These are phyloP conservation scores for Mormyrus lacerda DNA, from an alignment of 2,113 vertebrate genomes.

Conservation along the genomic window DNA sequence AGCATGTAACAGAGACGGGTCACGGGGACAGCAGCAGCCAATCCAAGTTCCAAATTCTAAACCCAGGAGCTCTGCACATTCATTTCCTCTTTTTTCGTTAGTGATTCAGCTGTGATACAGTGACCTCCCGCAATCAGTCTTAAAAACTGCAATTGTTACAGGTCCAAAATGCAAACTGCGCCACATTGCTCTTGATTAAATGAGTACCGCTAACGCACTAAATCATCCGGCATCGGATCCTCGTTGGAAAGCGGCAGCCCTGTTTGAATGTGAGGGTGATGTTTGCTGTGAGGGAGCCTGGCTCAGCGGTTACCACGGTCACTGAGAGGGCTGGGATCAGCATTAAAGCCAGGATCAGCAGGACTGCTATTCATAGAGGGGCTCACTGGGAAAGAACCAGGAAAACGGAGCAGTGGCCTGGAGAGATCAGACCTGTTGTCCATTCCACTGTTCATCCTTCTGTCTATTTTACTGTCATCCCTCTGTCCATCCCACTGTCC, in stretches of 20 bases:
- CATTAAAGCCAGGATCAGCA: background rate
- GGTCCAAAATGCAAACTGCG: background rate
- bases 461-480: too few species aligned
- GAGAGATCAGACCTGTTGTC: background rate
- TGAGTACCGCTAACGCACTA: background rate
- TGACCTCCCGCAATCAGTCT: background rate
- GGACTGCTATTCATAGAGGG: background rate
- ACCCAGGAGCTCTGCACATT: background rate
- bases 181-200: background rate
- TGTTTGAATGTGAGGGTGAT: background rate
- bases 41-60: background rate
- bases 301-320: background rate
- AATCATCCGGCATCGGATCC: background rate
- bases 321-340: background rate
- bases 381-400: background rate
- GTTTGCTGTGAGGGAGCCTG: background rate
- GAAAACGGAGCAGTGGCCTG: background rate
- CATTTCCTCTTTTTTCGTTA: background rate
- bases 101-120: background rate
- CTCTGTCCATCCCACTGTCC: background rate
- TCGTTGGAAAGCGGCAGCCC: background rate
- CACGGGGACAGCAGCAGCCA: background rate
- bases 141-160: background rate
- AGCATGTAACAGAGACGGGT: background rate
- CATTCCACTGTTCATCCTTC: background rate